A percentile compares a stretch with the other conserved stretches of the same genome.
Evolutionary conservation across 92 coral and sea anemone species (phyloP).

Genomic region (Porites evermanni): DNA sequence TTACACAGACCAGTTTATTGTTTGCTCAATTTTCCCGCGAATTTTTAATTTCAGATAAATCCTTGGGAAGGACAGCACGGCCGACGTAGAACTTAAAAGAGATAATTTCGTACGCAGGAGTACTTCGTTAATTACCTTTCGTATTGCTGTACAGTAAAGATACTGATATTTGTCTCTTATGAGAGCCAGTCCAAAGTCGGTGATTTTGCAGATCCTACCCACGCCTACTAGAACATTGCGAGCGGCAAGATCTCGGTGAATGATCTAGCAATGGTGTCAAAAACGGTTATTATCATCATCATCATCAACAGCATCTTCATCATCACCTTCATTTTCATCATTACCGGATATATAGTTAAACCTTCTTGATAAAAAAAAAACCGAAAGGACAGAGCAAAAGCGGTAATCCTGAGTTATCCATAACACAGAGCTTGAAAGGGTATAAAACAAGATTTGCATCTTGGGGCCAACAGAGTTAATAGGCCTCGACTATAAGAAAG

Average conservation of each 20-base stretch:
- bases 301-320: background rate
- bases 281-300: background rate
- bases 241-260: constrained; percentile 66
- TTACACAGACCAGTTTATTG: no score
- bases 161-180: constrained; percentile 56
- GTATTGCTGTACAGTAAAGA: constrained; percentile 47
- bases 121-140: constrained; percentile 32
- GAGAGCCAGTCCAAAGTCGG: constrained; percentile 63
- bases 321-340: no score
- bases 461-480: no score
- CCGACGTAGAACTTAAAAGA: background rate
- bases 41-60: background rate
- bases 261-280: constrained; percentile 17
- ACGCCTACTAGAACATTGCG: constrained; percentile 58
- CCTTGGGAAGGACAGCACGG: no score
- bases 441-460: no score
- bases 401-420: no score
- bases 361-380: background rate
- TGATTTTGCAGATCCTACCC: constrained; percentile 50
- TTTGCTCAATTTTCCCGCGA: no score
- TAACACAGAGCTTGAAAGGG: no score
- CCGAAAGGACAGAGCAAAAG: no score
- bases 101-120: no score
- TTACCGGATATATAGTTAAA: background rate
- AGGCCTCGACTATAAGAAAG: no score